These are phyloP conservation scores for Erinaceus europaeus DNA, from an alignment of 2,113 vertebrate genomes.

Conservation along the genomic window DNA sequence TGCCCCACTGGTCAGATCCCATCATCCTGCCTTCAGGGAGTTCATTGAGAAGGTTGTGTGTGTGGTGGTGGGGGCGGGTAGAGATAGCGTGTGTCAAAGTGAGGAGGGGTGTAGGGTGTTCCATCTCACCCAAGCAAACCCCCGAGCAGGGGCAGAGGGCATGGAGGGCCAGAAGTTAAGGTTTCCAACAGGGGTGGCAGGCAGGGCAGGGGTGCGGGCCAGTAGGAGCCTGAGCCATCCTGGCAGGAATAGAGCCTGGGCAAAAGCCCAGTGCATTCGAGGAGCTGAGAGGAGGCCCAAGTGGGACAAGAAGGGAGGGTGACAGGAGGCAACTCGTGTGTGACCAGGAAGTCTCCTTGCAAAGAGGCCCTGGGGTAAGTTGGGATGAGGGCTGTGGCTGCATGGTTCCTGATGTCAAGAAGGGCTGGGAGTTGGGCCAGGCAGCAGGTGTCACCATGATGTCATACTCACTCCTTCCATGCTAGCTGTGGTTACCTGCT, in stretches of 20 bases:
- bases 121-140: no score
- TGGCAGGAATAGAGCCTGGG: not conserved
- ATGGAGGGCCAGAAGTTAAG: rapidly evolving
- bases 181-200: not conserved
- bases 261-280: constrained; percentile 25
- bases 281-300: not conserved
- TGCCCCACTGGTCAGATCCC: not conserved
- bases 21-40: no score
- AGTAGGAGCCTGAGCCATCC: not conserved
- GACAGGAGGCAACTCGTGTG: rapidly evolving
- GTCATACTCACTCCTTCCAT: rapidly evolving
- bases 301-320: not conserved
- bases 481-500: not conserved
- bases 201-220: not conserved
- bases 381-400: rapidly evolving
- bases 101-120: not conserved
- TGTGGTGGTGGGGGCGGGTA: no score
- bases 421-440: not conserved
- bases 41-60: no score
- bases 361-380: no score
- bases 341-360: not conserved
- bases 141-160: not conserved
- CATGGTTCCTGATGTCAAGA: no score
- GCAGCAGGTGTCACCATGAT: not conserved
- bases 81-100: no score